A percentile compares a stretch with the other conserved stretches of the same genome.
Conservation (phyloP, 1,140 invertebrate genomes). For the Theocolax elegans region DNA sequence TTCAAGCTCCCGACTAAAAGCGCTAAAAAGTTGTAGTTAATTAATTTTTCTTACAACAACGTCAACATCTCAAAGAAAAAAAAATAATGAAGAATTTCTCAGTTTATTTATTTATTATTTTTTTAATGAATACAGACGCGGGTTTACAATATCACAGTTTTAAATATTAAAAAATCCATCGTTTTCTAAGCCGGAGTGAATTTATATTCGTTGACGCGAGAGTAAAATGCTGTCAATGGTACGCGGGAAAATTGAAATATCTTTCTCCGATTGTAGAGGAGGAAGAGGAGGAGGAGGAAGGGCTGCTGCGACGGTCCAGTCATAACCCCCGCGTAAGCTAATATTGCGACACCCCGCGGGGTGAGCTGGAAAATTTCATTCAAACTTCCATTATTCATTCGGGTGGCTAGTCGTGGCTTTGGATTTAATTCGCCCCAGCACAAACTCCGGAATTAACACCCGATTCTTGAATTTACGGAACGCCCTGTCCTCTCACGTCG, state of each 20-base stretch:
- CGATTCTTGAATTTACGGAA: not conserved
- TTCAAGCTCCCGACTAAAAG: too few species aligned
- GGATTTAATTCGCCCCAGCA: conserved; percentile 62
- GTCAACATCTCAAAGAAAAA: too few species aligned
- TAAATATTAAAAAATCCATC: too few species aligned
- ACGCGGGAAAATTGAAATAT: conserved; percentile 26
- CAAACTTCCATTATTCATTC: conserved; percentile 66
- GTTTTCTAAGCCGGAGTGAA: too few species aligned
- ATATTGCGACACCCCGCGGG: conserved; percentile 66
- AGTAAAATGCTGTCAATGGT: not conserved
- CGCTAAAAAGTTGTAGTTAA: too few species aligned
- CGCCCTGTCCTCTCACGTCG: too few species aligned
- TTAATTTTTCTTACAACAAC: too few species aligned
- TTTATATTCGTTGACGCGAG: not conserved
- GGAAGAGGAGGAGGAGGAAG: too few species aligned
- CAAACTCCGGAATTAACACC: conserved; percentile 57
- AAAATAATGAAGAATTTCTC: too few species aligned
- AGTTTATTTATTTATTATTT: too few species aligned
- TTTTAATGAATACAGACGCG: too few species aligned
- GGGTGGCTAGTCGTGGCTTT: conserved; percentile 46
- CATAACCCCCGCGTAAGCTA: conserved; percentile 59
- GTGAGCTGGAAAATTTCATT: conserved; percentile 68
- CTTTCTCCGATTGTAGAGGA: conserved; percentile 7
- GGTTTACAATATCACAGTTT: too few species aligned
- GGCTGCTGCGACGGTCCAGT: conserved; percentile 44